These are phyloP conservation scores for Paramuricea clavata DNA, from an alignment of 92 coral and sea anemone species.

Conservation along the genomic window DNA sequence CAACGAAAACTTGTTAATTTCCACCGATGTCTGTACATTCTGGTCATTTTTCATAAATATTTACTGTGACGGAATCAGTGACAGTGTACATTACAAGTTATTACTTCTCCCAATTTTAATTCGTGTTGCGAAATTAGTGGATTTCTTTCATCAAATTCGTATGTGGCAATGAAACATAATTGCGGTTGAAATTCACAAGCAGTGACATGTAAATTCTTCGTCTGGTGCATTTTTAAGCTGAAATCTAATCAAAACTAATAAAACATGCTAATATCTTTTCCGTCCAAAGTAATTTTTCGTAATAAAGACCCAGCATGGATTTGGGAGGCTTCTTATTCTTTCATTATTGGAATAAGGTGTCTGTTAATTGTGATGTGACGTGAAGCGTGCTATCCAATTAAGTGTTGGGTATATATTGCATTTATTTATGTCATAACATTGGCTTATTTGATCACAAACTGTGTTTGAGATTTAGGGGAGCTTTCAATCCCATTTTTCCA, in stretches of 20 bases:
- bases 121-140: too few species aligned
- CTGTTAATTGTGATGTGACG: not conserved
- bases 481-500: too few species aligned
- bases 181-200: not conserved
- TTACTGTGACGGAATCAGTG: too few species aligned
- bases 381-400: slow-evolving; percentile 22
- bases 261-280: slow-evolving; percentile 1
- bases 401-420: not conserved
- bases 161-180: not conserved
- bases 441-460: not conserved
- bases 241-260: slow-evolving; percentile 6
- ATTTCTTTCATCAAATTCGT: not conserved
- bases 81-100: too few species aligned
- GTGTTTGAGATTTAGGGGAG: not conserved
- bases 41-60: too few species aligned
- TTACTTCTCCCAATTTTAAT: too few species aligned
- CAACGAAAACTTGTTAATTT: too few species aligned
- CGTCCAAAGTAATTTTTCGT: not conserved
- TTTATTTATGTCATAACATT: not conserved
- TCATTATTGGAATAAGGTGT: not conserved
- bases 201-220: not conserved
- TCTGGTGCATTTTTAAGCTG: not conserved
- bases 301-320: slow-evolving; percentile 5
- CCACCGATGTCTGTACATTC: too few species aligned
- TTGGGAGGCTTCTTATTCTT: not conserved